These are phyloP conservation scores for Tyria jacobaeae DNA, from an alignment of 2,888 invertebrate species.

Conservation along the genomic window DNA sequence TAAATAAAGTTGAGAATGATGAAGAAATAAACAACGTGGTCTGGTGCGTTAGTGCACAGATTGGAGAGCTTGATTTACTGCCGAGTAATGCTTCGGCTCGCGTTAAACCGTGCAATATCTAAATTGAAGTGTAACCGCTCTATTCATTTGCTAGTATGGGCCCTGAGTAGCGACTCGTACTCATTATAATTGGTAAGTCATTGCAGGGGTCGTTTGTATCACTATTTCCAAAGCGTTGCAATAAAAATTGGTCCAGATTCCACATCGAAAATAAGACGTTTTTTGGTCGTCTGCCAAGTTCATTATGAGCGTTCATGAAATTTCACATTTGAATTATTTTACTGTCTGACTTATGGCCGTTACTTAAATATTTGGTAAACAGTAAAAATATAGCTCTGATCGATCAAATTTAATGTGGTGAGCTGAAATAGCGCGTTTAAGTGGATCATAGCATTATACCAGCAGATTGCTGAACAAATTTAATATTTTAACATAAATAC, in stretches of 20 bases:
- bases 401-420: conserved; percentile 84
- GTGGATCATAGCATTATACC: conserved; percentile 75
- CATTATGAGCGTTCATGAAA: conserved; percentile 87
- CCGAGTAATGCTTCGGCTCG: conserved; percentile 51
- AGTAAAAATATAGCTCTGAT: conserved; percentile 85
- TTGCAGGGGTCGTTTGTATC: conserved; percentile 73
- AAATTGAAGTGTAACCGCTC: conserved; percentile 47
- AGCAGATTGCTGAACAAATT: conserved; percentile 54
- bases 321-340: conserved; percentile 87
- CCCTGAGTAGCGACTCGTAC: conserved; percentile 32
- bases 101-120: conserved; percentile 48
- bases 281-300: conserved; percentile 86
- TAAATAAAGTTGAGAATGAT: conserved; percentile 67
- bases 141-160: conserved; percentile 43
- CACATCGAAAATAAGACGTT: conserved; percentile 87
- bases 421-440: conserved; percentile 79
- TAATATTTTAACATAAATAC: conserved; percentile 56
- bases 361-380: conserved; percentile 87
- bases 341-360: conserved; percentile 86
- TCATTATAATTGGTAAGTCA: conserved; percentile 70
- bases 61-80: conserved; percentile 61
- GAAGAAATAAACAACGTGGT: conserved; percentile 66
- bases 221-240: conserved; percentile 83
- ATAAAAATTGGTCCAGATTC: conserved; percentile 87
- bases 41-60: conserved; percentile 53